phyloP scores from a whole-genome alignment of 2,113 vertebrate genomes.

The Onychorhynchus coronatus region DNA sequence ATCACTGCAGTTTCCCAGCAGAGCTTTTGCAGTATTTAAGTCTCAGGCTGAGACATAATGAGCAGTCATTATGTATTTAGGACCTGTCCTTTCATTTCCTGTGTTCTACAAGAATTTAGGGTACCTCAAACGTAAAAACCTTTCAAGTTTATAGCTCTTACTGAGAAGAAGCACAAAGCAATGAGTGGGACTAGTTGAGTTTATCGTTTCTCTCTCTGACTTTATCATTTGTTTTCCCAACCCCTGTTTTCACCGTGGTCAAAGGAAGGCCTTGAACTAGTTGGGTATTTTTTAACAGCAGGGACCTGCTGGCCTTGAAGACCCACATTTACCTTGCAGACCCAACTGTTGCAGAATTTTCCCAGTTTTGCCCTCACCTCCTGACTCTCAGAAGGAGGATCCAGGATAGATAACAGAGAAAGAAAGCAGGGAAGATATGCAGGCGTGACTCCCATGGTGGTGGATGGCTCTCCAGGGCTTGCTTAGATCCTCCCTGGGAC shows the following conservation, averaged over 20 bases:
- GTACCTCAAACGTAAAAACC: background rate
- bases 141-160: background rate
- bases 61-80: background rate
- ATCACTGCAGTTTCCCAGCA: background rate
- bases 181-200: background rate
- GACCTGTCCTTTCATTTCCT: background rate
- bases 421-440: background rate
- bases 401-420: background rate
- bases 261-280: background rate
- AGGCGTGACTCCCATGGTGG: fast-evolving
- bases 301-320: background rate
- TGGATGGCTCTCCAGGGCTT: background rate
- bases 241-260: background rate
- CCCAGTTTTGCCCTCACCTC: background rate
- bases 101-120: background rate
- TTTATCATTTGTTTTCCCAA: background rate
- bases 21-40: background rate
- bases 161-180: background rate
- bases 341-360: background rate
- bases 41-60: background rate
- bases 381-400: background rate
- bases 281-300: background rate
- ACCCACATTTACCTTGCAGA: background rate
- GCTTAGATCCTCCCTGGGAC: background rate
- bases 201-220: background rate